Evolutionary conservation across 2,113 vertebrate species (phyloP).

Genomic region (Anoplopoma fimbria): DNA sequence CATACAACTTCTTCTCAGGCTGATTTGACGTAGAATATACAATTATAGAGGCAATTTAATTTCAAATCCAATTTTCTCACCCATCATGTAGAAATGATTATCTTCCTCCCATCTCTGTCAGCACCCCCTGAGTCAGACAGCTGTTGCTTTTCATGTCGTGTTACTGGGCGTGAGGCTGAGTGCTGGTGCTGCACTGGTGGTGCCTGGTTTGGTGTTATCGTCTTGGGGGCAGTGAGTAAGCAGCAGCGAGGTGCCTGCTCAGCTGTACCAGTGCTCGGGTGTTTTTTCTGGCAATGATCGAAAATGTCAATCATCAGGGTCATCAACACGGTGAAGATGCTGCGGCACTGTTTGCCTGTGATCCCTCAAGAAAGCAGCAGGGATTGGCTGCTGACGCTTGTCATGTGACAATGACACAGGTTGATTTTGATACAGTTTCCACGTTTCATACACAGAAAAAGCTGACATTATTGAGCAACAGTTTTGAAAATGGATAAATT

Average conservation of each 20-base stretch:
- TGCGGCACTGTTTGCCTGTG: background rate
- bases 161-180: conserved; percentile 13
- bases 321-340: conserved; percentile 28
- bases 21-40: background rate
- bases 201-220: conserved; percentile 24
- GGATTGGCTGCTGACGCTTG: conserved; percentile 7
- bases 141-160: conserved; percentile 59
- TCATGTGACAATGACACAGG: background rate
- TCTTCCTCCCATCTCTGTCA: background rate
- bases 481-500: background rate
- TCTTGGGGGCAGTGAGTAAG: conserved; percentile 44
- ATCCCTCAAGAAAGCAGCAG: background rate
- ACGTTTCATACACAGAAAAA: background rate
- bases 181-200: background rate
- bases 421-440: background rate
- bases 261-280: conserved; percentile 4
- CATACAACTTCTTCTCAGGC: too few species aligned
- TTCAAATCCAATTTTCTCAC: background rate
- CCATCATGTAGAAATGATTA: background rate
- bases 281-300: conserved; percentile 38
- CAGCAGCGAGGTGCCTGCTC: conserved; percentile 8
- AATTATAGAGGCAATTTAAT: conserved; percentile 4
- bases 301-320: conserved; percentile 66
- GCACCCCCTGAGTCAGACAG: conserved; percentile 36
- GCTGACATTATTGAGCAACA: background rate